Evolutionary conservation across 2,888 invertebrate species (phyloP).

Genomic region (Diarsia mendica): DNA sequence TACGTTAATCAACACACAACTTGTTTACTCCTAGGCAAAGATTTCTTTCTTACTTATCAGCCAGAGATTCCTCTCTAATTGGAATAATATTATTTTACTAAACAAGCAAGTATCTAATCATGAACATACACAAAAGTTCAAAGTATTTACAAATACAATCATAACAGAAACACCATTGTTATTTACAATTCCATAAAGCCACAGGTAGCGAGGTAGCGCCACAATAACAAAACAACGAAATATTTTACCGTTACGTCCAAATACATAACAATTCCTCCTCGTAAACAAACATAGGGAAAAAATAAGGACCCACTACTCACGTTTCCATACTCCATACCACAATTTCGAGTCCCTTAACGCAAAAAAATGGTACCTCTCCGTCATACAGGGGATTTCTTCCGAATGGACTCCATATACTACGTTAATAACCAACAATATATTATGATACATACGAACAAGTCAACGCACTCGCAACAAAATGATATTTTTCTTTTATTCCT

Average conservation of each 20-base stretch:
- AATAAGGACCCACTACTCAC: conserved; percentile 11
- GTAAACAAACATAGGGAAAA: conserved; percentile 28
- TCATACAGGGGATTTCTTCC: conserved; percentile 56
- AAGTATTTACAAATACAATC: conserved; percentile 8
- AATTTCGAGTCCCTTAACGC: conserved; percentile 33
- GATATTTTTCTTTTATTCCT: conserved; percentile 70
- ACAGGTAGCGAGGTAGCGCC: conserved; percentile 28
- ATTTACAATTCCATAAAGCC: conserved; percentile 4
- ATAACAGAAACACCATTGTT: not conserved
- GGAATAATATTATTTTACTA: not conserved
- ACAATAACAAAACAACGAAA: conserved; percentile 22
- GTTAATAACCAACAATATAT: conserved; percentile 71
- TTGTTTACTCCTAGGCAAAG: not conserved
- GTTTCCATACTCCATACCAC: conserved; percentile 7
- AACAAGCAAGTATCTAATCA: not conserved
- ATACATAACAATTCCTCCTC: conserved; percentile 46
- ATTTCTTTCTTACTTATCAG: not conserved
- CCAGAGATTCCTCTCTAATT: not conserved
- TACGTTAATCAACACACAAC: too few species aligned
- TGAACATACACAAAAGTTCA: not conserved
- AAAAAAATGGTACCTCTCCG: conserved; percentile 55
- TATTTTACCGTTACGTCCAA: conserved; percentile 26
- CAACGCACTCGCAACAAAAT: conserved; percentile 75
- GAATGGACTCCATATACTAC: conserved; percentile 60
- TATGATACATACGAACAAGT: conserved; percentile 75